These are phyloP conservation scores for Diuraphis noxia DNA, from an alignment of 1,140 invertebrate genomes.

Conservation along the genomic window DNA sequence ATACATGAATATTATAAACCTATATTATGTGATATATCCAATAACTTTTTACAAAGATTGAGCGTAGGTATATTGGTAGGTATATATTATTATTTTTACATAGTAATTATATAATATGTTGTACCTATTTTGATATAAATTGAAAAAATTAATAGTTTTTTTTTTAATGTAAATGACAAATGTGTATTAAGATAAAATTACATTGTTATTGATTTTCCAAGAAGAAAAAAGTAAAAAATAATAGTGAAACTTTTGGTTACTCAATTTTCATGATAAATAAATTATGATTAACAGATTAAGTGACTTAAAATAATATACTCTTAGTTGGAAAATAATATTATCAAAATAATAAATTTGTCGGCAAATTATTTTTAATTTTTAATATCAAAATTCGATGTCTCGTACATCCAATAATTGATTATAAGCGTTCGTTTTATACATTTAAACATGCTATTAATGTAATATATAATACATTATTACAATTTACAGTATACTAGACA, in stretches of 20 bases:
- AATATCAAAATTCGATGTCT: not conserved
- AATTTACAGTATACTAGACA: no score
- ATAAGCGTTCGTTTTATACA: not conserved
- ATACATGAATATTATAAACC: not conserved
- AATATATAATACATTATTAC: not conserved
- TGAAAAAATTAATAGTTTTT: not conserved
- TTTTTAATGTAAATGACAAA: not conserved
- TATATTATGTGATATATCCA: not conserved
- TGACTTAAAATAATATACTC: not conserved
- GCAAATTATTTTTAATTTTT: not conserved
- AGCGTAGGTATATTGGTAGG: no score
- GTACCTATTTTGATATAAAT: not conserved
- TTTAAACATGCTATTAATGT: not conserved
- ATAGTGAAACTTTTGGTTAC: not conserved
- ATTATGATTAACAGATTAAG: constrained; percentile 37
- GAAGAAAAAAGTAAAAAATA: not conserved
- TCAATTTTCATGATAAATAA: constrained; percentile 17
- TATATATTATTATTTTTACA: no score
- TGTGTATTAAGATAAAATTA: not conserved
- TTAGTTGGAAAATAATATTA: not conserved
- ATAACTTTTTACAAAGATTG: not conserved
- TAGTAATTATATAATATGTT: not conserved
- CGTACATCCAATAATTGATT: not conserved
- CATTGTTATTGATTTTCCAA: constrained; percentile 30
- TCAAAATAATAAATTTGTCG: not conserved